Conservation (phyloP, 2,888 invertebrate species). For the Azorinus chamasolen region DNA sequence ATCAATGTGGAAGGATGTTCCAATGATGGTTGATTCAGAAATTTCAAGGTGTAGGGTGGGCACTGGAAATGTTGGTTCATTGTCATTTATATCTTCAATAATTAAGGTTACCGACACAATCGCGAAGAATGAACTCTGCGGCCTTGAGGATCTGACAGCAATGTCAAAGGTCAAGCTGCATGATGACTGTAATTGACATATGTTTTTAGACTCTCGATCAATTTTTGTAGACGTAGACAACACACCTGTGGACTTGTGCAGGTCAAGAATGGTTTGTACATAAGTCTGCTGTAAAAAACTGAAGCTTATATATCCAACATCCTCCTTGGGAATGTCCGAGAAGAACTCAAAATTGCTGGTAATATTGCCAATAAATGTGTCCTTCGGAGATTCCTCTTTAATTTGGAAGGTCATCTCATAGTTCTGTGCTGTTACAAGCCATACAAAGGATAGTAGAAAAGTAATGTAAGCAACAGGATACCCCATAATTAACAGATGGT, state of each 20-base stretch:
- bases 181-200: slow-evolving; percentile 44
- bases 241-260: slow-evolving; percentile 71
- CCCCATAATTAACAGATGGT: too few species aligned
- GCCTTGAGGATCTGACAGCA: slow-evolving; percentile 61
- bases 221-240: slow-evolving; percentile 69
- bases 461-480: too few species aligned
- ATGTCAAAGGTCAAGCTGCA: slow-evolving; percentile 71
- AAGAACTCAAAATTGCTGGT: slow-evolving; percentile 44
- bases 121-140: slow-evolving; percentile 64
- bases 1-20: slow-evolving; percentile 68
- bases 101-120: slow-evolving; percentile 68
- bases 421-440: slow-evolving; percentile 38
- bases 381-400: slow-evolving; percentile 41
- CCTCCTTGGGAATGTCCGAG: slow-evolving; percentile 51
- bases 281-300: slow-evolving; percentile 66
- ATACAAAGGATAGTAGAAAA: too few species aligned
- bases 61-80: slow-evolving; percentile 72
- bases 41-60: slow-evolving; percentile 64
- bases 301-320: slow-evolving; percentile 61
- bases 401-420: slow-evolving; percentile 58
- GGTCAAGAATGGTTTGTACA: slow-evolving; percentile 66
- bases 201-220: slow-evolving; percentile 71
- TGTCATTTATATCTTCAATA: slow-evolving; percentile 76
- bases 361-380: slow-evolving; percentile 60
- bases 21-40: slow-evolving; percentile 70